A percentile compares a stretch with the other conserved stretches of the same genome.
These are phyloP conservation scores for Falcaria lacertinaria DNA, from an alignment of 2,888 invertebrate genomes.

Conservation along the genomic window DNA sequence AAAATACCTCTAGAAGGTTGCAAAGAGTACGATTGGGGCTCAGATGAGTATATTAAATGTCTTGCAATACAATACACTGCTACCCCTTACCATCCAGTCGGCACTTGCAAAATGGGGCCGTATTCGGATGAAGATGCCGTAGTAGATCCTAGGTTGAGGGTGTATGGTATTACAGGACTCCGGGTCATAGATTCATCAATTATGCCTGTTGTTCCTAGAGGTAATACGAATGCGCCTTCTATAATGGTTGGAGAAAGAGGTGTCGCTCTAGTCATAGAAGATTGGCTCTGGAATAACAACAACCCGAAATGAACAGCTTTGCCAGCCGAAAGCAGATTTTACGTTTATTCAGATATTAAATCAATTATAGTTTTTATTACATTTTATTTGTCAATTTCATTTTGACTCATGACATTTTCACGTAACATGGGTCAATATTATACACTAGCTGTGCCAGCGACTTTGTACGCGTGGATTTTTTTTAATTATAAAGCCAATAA, in stretches of 20 bases:
- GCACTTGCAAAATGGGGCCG: slow-evolving; percentile 76
- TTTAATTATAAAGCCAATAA: too few species aligned
- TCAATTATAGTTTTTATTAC: too few species aligned
- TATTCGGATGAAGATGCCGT: slow-evolving; percentile 78
- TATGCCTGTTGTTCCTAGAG: slow-evolving; percentile 88
- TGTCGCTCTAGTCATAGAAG: slow-evolving; percentile 37
- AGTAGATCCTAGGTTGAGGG: slow-evolving; percentile 82
- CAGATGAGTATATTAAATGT: slow-evolving; percentile 83
- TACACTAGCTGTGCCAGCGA: too few species aligned
- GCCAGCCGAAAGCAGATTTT: slow-evolving; percentile 39
- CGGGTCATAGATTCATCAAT: slow-evolving; percentile 89
- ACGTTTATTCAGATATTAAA: too few species aligned
- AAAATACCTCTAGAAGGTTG: slow-evolving; percentile 79
- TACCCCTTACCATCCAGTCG: slow-evolving; percentile 65
- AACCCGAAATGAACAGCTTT: slow-evolving; percentile 15
- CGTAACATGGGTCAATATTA: too few species aligned
- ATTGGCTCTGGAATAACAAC: slow-evolving; percentile 29
- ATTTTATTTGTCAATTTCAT: too few species aligned
- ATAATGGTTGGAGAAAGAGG: slow-evolving; percentile 88
- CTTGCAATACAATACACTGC: slow-evolving; percentile 78
- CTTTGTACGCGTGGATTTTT: too few species aligned
- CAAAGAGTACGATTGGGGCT: slow-evolving; percentile 75
- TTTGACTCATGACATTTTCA: too few species aligned
- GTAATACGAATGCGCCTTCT: slow-evolving; percentile 89
- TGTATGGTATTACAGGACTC: slow-evolving; percentile 79